Conservation (phyloP, 2,113 vertebrate genomes). For the Chauna torquata region DNA sequence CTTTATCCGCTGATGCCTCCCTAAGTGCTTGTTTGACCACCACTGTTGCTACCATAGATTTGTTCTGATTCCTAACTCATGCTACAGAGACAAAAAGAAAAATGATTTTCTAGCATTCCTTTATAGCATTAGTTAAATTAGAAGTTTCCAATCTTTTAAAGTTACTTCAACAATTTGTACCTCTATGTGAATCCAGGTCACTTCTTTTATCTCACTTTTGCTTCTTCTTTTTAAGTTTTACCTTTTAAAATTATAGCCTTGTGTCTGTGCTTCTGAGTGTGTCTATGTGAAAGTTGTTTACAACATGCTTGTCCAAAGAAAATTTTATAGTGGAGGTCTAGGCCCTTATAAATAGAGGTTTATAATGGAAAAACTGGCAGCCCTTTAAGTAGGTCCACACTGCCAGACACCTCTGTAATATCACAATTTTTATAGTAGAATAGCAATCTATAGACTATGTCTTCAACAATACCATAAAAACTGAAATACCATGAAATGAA, state of each 20-base stretch:
- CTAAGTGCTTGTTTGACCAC: background rate
- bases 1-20: background rate
- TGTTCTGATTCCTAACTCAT: background rate
- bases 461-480: slow-evolving; percentile 39
- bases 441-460: background rate
- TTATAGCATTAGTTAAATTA: background rate
- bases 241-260: background rate
- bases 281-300: background rate
- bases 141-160: background rate
- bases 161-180: background rate
- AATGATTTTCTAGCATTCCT: background rate
- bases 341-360: background rate
- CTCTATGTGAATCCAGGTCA: background rate
- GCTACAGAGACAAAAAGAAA: background rate
- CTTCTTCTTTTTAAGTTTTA: background rate
- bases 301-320: background rate
- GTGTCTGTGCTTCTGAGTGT: background rate
- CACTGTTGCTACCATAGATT: background rate
- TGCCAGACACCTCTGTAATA: background rate
- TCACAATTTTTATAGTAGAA: slow-evolving; percentile 34
- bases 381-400: slow-evolving; percentile 10
- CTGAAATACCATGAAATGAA: slow-evolving; percentile 59
- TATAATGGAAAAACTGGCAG: slow-evolving; percentile 1
- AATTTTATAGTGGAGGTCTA: background rate
- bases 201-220: background rate